A percentile compares a stretch with the other conserved stretches of the same genome.
Conservation (phyloP, 2,113 vertebrate genomes). For the Oxygymnocypris stewartii region DNA sequence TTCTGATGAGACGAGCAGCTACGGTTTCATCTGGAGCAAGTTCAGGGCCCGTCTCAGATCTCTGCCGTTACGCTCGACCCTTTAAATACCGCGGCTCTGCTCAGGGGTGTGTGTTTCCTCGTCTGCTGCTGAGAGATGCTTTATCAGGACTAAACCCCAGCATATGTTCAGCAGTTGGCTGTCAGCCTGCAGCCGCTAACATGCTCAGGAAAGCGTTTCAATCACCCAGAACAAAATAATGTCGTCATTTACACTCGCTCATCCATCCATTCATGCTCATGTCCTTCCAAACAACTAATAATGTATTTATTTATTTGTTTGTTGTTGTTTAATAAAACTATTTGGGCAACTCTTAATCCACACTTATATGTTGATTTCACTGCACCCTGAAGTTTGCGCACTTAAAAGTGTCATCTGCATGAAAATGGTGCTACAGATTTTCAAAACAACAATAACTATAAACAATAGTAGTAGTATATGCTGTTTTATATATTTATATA, state of each 20-base stretch:
- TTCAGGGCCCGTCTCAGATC: slow-evolving; percentile 70
- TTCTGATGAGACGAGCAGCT: slow-evolving; percentile 75
- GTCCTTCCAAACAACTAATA: too few relatives aligned
- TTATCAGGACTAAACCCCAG: neutral
- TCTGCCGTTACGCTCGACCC: neutral
- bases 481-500: too few relatives aligned
- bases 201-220: neutral
- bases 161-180: slow-evolving; percentile 17
- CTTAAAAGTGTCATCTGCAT: too few relatives aligned
- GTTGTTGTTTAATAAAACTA: too few relatives aligned
- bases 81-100: neutral
- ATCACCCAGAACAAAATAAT: neutral
- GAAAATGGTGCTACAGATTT: too few relatives aligned
- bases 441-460: too few relatives aligned
- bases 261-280: slow-evolving; percentile 60
- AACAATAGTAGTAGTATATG: too few relatives aligned
- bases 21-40: slow-evolving; percentile 75
- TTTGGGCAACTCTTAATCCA: too few relatives aligned
- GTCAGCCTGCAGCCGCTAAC: neutral
- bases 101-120: neutral
- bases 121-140: neutral
- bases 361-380: too few relatives aligned
- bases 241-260: neutral
- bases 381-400: too few relatives aligned
- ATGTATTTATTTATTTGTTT: too few relatives aligned